Conservation (phyloP, 2,113 vertebrate species). For the Tragulus kanchil region DNA sequence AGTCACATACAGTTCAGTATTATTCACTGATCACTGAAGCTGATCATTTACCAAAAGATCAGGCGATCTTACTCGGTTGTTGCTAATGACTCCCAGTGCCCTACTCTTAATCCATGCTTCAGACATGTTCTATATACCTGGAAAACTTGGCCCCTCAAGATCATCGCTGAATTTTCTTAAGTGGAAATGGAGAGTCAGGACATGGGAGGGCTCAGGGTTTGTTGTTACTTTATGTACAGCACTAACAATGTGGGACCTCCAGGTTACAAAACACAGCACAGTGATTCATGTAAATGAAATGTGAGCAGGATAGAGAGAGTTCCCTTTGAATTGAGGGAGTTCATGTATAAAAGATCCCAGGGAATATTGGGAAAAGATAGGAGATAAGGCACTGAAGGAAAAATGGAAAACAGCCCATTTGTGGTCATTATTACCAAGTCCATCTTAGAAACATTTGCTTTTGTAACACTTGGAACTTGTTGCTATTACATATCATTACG, state of each 20-base stretch:
- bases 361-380: slow-evolving; percentile 1
- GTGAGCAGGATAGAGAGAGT: neutral
- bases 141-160: neutral
- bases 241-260: neutral
- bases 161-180: slow-evolving; percentile 41
- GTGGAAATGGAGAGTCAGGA: slow-evolving; percentile 13
- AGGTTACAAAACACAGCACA: slow-evolving; percentile 11
- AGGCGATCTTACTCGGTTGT: neutral
- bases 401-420: slow-evolving; percentile 21
- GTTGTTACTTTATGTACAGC: slow-evolving; percentile 9
- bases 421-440: neutral
- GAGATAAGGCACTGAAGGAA: slow-evolving; percentile 46
- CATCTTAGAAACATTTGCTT: neutral
- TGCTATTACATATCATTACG: neutral
- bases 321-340: neutral
- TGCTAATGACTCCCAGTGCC: neutral
- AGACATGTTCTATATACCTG: neutral
- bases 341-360: neutral
- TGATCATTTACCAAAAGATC: neutral
- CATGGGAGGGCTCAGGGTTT: neutral
- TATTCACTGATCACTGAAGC: neutral
- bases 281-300: neutral
- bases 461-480: neutral
- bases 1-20: neutral
- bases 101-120: neutral